Conservation (phyloP, 2,888 invertebrate species). For the Andrena camellia region DNA sequence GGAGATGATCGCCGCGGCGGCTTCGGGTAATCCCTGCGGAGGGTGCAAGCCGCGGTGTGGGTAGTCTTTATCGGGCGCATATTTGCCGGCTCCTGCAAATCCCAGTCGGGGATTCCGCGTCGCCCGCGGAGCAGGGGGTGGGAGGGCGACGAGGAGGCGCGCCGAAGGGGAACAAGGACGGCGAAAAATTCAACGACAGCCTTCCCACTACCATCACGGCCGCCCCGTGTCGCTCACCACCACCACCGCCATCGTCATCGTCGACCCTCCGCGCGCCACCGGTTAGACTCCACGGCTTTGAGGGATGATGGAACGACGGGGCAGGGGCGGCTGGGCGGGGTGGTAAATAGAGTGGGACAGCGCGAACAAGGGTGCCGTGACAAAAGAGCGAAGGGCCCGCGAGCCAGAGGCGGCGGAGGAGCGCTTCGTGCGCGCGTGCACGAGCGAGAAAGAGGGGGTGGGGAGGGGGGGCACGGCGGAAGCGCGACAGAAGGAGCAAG, state of each 20-base stretch:
- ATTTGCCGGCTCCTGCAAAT: slow-evolving; percentile 75
- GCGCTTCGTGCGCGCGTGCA: slow-evolving; percentile 17
- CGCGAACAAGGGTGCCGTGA: slow-evolving; percentile 83
- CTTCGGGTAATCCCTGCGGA: slow-evolving; percentile 69
- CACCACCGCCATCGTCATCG: slow-evolving; percentile 27
- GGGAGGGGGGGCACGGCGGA: neutral
- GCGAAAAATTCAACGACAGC: slow-evolving; percentile 59
- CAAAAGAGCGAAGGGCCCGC: slow-evolving; percentile 81
- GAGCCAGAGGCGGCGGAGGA: slow-evolving; percentile 70
- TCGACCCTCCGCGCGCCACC: slow-evolving; percentile 65
- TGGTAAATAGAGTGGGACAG: slow-evolving; percentile 82
- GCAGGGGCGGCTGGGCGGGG: slow-evolving; percentile 47
- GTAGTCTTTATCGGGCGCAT: slow-evolving; percentile 74
- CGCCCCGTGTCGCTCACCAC: slow-evolving; percentile 41
- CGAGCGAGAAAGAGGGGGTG: neutral
- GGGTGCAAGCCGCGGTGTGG: slow-evolving; percentile 62
- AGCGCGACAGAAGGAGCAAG: slow-evolving; percentile 49
- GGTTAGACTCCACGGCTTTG: slow-evolving; percentile 77
- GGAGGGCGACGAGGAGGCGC: slow-evolving; percentile 46
- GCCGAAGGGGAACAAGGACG: slow-evolving; percentile 37
- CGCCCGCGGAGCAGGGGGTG: slow-evolving; percentile 41
- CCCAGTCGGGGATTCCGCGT: slow-evolving; percentile 68
- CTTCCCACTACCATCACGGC: slow-evolving; percentile 37
- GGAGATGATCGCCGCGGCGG: slow-evolving; percentile 67
- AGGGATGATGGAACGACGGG: slow-evolving; percentile 78